Conservation (phyloP, 64 coral and sea anemone species). For the Trachythela sp. region DNA sequence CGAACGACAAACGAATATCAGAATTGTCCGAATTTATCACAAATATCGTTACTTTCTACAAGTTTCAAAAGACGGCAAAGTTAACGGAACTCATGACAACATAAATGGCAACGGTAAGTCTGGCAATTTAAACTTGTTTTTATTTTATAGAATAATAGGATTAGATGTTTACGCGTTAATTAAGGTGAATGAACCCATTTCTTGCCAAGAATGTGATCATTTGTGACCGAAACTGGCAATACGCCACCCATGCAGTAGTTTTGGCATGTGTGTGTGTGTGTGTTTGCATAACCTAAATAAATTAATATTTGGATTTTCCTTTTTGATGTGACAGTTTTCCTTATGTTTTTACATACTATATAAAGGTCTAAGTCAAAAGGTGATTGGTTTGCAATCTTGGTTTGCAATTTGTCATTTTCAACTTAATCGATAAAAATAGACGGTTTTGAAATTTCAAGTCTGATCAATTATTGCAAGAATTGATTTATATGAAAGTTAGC, state of each 20-base stretch:
- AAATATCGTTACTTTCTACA: not conserved
- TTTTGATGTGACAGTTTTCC: no score
- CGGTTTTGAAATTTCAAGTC: no score
- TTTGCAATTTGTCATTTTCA: not conserved
- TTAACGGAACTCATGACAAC: not conserved
- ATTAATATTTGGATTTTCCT: no score
- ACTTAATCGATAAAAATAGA: no score
- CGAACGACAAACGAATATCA: not conserved
- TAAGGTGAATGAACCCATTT: not conserved
- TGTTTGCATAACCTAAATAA: no score
- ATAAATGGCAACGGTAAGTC: not conserved
- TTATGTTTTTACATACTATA: no score
- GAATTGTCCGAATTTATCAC: not conserved
- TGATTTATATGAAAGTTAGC: no score
- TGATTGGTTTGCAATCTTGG: not conserved
- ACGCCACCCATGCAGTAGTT: not conserved
- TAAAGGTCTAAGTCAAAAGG: no score
- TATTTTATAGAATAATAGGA: not conserved
- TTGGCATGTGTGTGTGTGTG: no score
- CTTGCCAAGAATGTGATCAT: not conserved
- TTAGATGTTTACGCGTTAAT: constrained; percentile 1
- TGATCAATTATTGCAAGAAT: no score
- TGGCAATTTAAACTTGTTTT: not conserved
- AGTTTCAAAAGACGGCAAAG: not conserved
- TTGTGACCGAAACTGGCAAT: not conserved